Base-by-base conservation (phyloP, 2,888 invertebrate species). In the Strigamia crassipes region DNA sequence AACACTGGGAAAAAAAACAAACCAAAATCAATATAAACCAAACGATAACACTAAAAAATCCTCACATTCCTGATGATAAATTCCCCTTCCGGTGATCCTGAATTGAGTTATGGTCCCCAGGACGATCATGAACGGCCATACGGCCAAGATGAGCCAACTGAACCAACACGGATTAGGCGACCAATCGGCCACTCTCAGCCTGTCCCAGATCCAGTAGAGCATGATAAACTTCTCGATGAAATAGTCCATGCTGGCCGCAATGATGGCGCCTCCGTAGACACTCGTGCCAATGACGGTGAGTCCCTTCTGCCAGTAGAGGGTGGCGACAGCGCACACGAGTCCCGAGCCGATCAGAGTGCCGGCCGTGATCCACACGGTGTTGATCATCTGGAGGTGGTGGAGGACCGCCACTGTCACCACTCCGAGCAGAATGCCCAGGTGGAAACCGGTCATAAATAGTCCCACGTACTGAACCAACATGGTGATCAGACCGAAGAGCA, bases 401-500 rank as follows among this genome's bases (percentile, higher is more conserved):
- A 91, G 83, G 91, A 82, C 77, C 12, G 80, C 56, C 1, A 89
- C 84, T 15, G 86, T 84, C 3, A 85, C 85, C 1, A 86, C 85
- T 38, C 86, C 88, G 27, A 87, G 84, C 18, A 88, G 89, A 21
- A 93, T 88, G 27, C 94, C 94, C 0, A 93, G 92, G 87, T 94
- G 93, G 85, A 94, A 91, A 46, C 94, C 94, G 27, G 93, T 92
- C 91, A 94, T 92, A 88, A 94, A 94, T 82, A 94, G 91, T 6
- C 94, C 94, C 56, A 94, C 93, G 86, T 94, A 94, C 86, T 93
- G 93, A 82, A 94, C 93, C 86, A 94, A 90, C 92, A 93, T 93
- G 13, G 94, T 94, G 86, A 94, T 93, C 83, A 94, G 90, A 15
- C 94, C 94, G 86, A 93, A 93, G 66, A 94, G 89, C 27, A 94